phyloP scores from a whole-genome alignment of 2,888 invertebrate genomes.

The Caenorhabditis sp. region DNA sequence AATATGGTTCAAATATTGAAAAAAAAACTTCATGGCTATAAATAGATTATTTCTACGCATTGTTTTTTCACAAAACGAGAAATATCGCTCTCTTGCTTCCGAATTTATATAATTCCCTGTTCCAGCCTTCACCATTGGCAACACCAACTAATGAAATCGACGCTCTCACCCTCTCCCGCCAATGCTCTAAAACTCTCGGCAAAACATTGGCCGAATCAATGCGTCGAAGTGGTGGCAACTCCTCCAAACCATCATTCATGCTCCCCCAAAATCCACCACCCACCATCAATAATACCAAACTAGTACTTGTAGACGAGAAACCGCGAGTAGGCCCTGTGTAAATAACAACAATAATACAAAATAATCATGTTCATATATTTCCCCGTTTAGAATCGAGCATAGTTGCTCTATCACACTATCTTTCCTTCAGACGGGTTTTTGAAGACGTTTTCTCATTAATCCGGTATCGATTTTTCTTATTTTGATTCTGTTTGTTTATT shows the following conservation, averaged over 20 bases:
- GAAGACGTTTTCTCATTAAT: background rate
- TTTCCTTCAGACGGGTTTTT: background rate
- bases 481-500: background rate
- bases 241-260: background rate
- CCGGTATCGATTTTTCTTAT: background rate
- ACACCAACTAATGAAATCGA: background rate
- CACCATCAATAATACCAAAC: background rate
- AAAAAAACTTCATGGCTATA: too few species aligned
- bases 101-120: background rate
- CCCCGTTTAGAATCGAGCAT: background rate
- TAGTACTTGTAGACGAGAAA: background rate
- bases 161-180: conserved; percentile 1
- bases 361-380: background rate
- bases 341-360: background rate
- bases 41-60: too few species aligned
- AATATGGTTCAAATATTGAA: too few species aligned
- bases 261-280: background rate
- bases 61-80: background rate
- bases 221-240: background rate
- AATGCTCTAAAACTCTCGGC: conserved; percentile 2
- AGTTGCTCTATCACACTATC: background rate
- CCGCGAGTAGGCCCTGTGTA: background rate
- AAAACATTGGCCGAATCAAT: conserved; percentile 10
- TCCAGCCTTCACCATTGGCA: background rate
- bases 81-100: too few species aligned